phyloP scores from a whole-genome alignment of 2,113 vertebrate species.

The Lophotis ruficrista region DNA sequence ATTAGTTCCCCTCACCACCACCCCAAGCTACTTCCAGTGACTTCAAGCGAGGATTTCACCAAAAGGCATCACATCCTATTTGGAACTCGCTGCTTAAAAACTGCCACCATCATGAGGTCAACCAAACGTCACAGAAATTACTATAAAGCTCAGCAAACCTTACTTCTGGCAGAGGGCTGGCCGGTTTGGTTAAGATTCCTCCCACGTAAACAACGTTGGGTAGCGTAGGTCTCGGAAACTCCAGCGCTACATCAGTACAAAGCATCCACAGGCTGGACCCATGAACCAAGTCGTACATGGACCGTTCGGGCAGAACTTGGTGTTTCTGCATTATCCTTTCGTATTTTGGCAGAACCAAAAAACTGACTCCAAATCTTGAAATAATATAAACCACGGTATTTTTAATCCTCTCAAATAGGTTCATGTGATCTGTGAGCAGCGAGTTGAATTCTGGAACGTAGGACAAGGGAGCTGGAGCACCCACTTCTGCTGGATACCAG shows the following conservation, averaged over 20 bases:
- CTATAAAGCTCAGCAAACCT: conserved; percentile 75
- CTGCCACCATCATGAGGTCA: background rate
- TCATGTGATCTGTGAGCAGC: conserved; percentile 94
- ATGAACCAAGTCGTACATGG: conserved; percentile 94
- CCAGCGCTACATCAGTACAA: conserved; percentile 94
- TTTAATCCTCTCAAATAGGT: conserved; percentile 87
- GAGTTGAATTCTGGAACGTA: conserved; percentile 99
- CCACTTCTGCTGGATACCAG: conserved; percentile 97
- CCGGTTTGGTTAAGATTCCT: conserved; percentile 94
- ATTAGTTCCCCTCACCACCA: background rate
- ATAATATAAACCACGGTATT: conserved; percentile 91
- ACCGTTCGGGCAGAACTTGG: conserved; percentile 82
- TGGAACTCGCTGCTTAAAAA: background rate
- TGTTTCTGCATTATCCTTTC: conserved; percentile 95
- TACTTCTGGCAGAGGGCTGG: conserved; percentile 92
- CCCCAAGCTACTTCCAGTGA: background rate
- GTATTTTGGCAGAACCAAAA: conserved; percentile 93
- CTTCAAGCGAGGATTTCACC: background rate
- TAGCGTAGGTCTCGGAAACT: conserved; percentile 95
- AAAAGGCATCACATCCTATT: no score
- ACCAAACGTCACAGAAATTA: conserved; percentile 2
- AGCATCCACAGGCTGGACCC: conserved; percentile 97
- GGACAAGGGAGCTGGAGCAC: conserved; percentile 92
- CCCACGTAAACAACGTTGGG: conserved; percentile 98
- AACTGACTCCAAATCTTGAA: conserved; percentile 92